These are phyloP conservation scores for Plebejus melissa DNA, from an alignment of 2,888 invertebrate species.

Conservation along the genomic window DNA sequence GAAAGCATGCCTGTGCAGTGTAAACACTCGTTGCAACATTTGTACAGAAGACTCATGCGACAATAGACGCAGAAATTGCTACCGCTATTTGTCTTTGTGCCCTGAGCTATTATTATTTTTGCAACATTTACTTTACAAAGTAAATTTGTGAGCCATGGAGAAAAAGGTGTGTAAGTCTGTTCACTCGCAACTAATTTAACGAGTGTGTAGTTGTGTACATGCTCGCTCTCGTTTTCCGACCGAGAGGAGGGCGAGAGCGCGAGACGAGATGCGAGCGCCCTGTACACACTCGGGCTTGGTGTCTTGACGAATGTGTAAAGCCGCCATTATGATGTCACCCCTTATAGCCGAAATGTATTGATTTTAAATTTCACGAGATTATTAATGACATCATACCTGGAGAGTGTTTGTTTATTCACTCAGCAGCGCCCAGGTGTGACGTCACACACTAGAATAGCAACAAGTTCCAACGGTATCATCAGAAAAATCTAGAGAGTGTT, in stretches of 20 bases:
- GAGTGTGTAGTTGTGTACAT: too few species aligned
- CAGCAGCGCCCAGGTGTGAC: conserved; percentile 18
- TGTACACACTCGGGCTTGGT: not conserved
- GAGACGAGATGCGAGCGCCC: too few species aligned
- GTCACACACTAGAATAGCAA: conserved; percentile 17
- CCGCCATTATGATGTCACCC: not conserved
- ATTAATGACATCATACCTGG: conserved; percentile 26
- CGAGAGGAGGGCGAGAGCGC: too few species aligned
- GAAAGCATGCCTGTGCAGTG: not conserved
- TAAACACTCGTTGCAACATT: not conserved
- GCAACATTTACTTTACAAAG: not conserved
- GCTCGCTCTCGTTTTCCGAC: too few species aligned
- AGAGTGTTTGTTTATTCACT: conserved; percentile 26
- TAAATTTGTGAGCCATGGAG: not conserved
- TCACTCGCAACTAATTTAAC: too few species aligned
- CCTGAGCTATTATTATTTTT: not conserved
- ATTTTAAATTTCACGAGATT: not conserved
- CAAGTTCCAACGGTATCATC: not conserved
- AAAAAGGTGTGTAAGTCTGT: too few species aligned
- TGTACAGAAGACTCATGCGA: not conserved
- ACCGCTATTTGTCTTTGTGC: not conserved
- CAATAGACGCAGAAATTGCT: not conserved
- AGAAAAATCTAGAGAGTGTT: not conserved
- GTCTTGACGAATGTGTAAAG: not conserved
- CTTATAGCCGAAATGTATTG: not conserved